These are phyloP conservation scores for Stegana nigrithorax DNA, from an alignment of 2,888 invertebrate genomes.

Conservation along the genomic window DNA sequence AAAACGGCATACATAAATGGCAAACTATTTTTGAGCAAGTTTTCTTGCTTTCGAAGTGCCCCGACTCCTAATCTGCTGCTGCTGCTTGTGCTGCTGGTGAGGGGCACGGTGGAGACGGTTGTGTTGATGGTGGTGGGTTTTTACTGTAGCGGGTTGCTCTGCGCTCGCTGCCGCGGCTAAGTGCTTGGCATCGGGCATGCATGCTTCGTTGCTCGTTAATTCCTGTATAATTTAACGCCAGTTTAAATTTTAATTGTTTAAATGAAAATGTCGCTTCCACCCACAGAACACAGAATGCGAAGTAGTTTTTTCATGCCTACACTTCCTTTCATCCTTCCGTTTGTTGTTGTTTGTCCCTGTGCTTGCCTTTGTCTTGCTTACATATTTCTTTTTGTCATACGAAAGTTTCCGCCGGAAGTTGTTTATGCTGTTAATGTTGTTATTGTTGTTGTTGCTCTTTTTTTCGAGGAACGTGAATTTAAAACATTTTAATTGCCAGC, in stretches of 20 bases:
- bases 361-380: too few species aligned
- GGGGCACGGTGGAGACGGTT: neutral
- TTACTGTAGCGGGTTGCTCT: too few species aligned
- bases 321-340: neutral
- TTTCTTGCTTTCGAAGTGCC: neutral
- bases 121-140: neutral
- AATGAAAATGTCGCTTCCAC: conserved; percentile 58
- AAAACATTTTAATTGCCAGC: conserved; percentile 57
- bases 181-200: too few species aligned
- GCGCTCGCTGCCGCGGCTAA: too few species aligned
- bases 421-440: neutral
- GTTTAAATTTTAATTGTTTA: conserved; percentile 66
- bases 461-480: too few species aligned
- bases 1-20: too few species aligned
- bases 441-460: conserved; percentile 30
- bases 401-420: conserved; percentile 1
- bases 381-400: neutral
- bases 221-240: conserved; percentile 65
- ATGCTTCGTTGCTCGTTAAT: conserved; percentile 48
- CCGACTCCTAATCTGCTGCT: neutral
- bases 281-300: too few species aligned
- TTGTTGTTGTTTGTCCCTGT: too few species aligned
- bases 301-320: neutral
- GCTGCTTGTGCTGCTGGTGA: too few species aligned
- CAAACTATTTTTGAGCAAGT: too few species aligned